Evolutionary conservation across 2,888 invertebrate genomes (phyloP).

Genomic region (Serripes groenlandicus): DNA sequence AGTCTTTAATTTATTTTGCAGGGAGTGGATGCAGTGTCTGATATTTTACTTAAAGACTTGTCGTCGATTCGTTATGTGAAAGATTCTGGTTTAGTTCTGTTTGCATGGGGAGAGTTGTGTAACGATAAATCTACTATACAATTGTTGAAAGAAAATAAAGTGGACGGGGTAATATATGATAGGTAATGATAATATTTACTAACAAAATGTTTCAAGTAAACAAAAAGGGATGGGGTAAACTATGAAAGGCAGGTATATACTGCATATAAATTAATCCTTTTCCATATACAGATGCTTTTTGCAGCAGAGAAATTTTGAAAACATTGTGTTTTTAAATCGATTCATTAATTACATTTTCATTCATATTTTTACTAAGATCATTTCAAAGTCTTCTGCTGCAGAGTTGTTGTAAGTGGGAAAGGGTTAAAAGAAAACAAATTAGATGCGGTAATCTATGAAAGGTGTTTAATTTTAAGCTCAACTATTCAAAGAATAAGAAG

Average conservation of each 20-base stretch:
- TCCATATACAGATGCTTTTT: too few species aligned
- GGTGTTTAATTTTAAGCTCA: too few species aligned
- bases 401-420: too few species aligned
- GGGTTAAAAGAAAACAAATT: too few species aligned
- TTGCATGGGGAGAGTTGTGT: slow-evolving; percentile 99
- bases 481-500: too few species aligned
- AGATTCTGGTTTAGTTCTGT: slow-evolving; percentile 94
- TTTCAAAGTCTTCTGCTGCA: too few species aligned
- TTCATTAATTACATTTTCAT: too few species aligned
- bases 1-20: slow-evolving; percentile 7
- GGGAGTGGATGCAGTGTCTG: slow-evolving; percentile 58
- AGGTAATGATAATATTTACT: too few species aligned
- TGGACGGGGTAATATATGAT: slow-evolving; percentile 99
- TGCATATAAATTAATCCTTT: neutral
- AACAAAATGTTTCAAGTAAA: neutral
- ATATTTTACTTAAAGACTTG: slow-evolving; percentile 74
- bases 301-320: too few species aligned
- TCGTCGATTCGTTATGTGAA: slow-evolving; percentile 88
- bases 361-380: too few species aligned
- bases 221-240: neutral
- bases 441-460: too few species aligned
- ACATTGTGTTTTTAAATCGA: too few species aligned
- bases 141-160: slow-evolving; percentile 94
- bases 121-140: slow-evolving; percentile 95
- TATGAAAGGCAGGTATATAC: neutral